These are phyloP conservation scores for Microctonus brassicae DNA, from an alignment of 2,888 invertebrate genomes.

Conservation along the genomic window DNA sequence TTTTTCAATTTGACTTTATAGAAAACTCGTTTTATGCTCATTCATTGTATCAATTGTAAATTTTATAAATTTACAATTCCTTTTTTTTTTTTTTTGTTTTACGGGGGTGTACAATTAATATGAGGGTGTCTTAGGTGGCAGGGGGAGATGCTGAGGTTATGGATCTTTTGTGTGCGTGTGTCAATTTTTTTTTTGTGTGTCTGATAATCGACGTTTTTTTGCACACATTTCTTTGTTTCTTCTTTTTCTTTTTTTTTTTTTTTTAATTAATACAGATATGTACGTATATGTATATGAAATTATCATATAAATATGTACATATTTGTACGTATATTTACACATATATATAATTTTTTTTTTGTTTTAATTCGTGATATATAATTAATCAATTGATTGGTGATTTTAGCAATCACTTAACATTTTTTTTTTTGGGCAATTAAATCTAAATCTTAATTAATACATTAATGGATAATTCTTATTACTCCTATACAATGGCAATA, in stretches of 20 bases:
- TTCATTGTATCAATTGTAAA: background rate
- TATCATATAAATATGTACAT: slow-evolving; percentile 4
- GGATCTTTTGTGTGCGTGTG: background rate
- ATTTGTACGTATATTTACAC: background rate
- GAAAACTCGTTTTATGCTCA: background rate
- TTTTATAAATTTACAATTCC: background rate
- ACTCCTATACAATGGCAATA: slow-evolving; percentile 30
- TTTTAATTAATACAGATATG: slow-evolving; percentile 4
- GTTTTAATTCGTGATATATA: background rate
- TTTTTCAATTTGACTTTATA: background rate
- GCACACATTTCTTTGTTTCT: background rate
- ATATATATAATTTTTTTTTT: slow-evolving; percentile 7
- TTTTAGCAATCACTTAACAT: background rate
- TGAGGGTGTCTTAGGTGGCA: background rate
- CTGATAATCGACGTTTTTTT: background rate
- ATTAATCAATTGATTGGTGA: slow-evolving; percentile 1
- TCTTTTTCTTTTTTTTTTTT: too few relatives aligned
- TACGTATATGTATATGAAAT: background rate
- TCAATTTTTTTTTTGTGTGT: background rate
- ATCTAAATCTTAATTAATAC: background rate
- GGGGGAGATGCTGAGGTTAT: background rate
- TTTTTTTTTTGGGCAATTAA: background rate
- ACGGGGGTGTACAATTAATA: background rate
- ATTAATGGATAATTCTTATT: slow-evolving; percentile 1
- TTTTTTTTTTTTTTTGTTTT: background rate